A percentile compares a stretch with the other conserved stretches of the same genome.
Evolutionary conservation across 2,888 invertebrate species (phyloP).

Genomic region (Chrysolina americana): DNA sequence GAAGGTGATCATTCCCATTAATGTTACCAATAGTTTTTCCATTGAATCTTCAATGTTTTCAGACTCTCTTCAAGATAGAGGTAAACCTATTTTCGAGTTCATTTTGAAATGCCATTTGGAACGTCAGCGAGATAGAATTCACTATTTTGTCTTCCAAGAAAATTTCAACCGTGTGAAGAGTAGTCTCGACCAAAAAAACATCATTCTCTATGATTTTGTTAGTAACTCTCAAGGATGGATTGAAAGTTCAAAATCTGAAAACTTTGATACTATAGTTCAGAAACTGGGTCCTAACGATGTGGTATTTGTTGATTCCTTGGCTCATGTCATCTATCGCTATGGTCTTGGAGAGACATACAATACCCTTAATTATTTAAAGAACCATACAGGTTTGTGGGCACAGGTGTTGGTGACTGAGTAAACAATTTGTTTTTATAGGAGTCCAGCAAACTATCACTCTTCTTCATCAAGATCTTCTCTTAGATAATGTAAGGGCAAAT

Average conservation of each 20-base stretch:
- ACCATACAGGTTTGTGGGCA: slow-evolving; percentile 67
- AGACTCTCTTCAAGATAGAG: slow-evolving; percentile 61
- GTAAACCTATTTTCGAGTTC: slow-evolving; percentile 56
- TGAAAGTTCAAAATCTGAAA: slow-evolving; percentile 28
- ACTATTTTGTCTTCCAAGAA: slow-evolving; percentile 64
- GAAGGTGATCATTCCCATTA: slow-evolving; percentile 57
- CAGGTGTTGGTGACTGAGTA: background rate
- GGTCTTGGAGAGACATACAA: slow-evolving; percentile 59
- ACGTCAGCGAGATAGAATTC: slow-evolving; percentile 52
- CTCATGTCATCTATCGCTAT: slow-evolving; percentile 60
- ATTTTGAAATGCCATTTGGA: slow-evolving; percentile 59
- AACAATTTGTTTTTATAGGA: slow-evolving; percentile 48
- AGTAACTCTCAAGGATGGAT: slow-evolving; percentile 54
- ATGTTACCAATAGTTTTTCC: background rate
- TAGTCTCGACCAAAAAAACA: slow-evolving; percentile 34
- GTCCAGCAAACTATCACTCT: slow-evolving; percentile 60
- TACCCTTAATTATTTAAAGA: slow-evolving; percentile 57
- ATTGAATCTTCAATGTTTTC: slow-evolving; percentile 45
- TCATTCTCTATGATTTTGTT: slow-evolving; percentile 58
- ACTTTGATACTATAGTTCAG: slow-evolving; percentile 50
- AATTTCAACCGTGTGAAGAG: slow-evolving; percentile 50
- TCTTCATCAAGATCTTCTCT: slow-evolving; percentile 72
- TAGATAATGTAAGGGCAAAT: slow-evolving; percentile 67
- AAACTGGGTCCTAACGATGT: slow-evolving; percentile 52
- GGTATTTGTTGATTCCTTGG: slow-evolving; percentile 64